Conservation (phyloP, 1,140 invertebrate species). For the Alviniconcha marisindica region DNA sequence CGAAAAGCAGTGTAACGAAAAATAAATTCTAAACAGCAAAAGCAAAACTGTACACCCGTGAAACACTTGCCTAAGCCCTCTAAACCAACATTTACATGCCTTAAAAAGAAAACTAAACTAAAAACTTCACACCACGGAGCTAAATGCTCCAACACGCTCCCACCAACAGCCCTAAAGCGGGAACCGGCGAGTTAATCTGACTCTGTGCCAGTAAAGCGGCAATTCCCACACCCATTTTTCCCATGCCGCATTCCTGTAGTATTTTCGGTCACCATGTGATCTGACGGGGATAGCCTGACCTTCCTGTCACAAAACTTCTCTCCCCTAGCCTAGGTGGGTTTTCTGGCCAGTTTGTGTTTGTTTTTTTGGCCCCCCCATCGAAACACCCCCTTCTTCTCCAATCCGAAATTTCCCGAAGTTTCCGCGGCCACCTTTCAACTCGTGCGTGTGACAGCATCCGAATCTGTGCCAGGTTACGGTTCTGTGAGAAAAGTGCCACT, state of each 20-base stretch:
- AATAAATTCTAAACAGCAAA: too few species aligned
- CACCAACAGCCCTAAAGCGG: neutral
- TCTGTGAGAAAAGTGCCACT: constrained; percentile 2
- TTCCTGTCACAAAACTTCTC: neutral
- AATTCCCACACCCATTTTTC: constrained; percentile 14
- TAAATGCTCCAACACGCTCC: neutral
- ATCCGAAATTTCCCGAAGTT: too few species aligned
- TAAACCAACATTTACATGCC: too few species aligned
- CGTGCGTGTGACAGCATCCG: too few species aligned
- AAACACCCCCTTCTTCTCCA: neutral
- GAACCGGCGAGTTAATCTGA: neutral
- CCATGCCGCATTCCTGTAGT: constrained; percentile 17
- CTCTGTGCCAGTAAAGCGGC: constrained; percentile 1
- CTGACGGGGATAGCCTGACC: neutral
- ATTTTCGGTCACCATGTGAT: constrained; percentile 10
- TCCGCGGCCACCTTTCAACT: too few species aligned
- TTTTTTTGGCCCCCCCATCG: neutral
- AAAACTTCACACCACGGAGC: neutral
- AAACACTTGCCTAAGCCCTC: too few species aligned
- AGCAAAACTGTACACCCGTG: too few species aligned
- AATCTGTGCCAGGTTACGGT: neutral
- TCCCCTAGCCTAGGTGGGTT: neutral
- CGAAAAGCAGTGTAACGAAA: too few species aligned
- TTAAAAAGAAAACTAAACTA: too few species aligned
- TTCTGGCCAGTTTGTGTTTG: neutral